Base-by-base conservation (phyloP, 2,888 invertebrate species). In the Arrhopalites spinosus region DNA sequence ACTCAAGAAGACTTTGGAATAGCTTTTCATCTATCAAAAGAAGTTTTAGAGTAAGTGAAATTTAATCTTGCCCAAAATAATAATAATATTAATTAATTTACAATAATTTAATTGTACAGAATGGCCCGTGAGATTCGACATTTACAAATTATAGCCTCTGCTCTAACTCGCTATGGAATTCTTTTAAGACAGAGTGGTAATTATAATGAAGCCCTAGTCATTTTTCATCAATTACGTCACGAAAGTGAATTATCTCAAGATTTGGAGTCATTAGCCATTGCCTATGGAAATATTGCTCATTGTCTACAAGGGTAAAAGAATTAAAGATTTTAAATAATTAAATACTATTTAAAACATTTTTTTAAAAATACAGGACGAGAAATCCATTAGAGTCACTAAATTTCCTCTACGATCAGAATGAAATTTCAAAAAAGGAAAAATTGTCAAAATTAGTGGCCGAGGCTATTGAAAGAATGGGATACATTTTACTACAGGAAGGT, bases 71-170 rank as follows among this genome's bases (percentile, higher is more conserved):
- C 17, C 23, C 23, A 23, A 53, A 15, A 53, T 7, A 15, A 53
- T 8, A 53, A 53, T 53, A 15, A 8, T 15, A 20, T 20, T 17
- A 8, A 5, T 20, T 53, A 15, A 20, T 20, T n/a, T n/a, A n/a
- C n/a, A n/a, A n/a, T n/a, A n/a, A n/a, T n/a, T n/a, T n/a, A n/a
- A n/a, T n/a, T n/a, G n/a, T n/a, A n/a, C n/a, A 67, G 67, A 8
- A 25, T 67, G 45, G 67, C 67, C 3, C 43, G 25, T n/a, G 67
- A 67, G 43, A 67, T 67, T 23, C 45, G 67, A 2, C n/a, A 67
- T 25, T 23, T 45, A 2, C 0, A 3, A 7, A 25, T 43, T 1
- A 25, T 45, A 0, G 45, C 45, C 45, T 43, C 67, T 20, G 67
- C 53, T 8, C 29, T 69, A 17, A 27, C 53, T 3, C 50, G 50